A percentile compares a stretch with the other conserved stretches of the same genome.
phyloP scores from a whole-genome alignment of 2,797 vertebrate species.

The Tamandua tetradactyla region DNA sequence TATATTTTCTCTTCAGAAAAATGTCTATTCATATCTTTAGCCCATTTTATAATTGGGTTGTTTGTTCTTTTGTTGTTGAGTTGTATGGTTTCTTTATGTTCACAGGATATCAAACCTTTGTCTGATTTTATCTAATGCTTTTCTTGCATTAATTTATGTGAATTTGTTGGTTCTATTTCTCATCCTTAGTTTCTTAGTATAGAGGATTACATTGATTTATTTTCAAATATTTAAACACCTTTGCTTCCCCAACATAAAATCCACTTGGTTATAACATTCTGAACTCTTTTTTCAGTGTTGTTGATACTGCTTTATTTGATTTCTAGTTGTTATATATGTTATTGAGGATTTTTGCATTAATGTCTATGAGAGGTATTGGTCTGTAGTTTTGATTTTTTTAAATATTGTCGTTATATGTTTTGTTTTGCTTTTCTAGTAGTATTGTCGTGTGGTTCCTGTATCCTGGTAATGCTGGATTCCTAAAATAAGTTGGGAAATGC shows the following conservation, averaged over 20 bases:
- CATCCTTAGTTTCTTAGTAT: background rate
- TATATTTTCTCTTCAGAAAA: no score
- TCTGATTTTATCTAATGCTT: background rate
- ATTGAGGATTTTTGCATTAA: background rate
- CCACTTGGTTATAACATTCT: background rate
- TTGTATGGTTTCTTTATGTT: no score
- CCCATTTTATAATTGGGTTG: no score
- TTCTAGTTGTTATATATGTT: background rate
- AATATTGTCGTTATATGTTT: no score
- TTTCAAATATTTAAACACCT: constrained; percentile 12
- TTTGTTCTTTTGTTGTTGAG: no score
- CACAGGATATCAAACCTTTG: no score
- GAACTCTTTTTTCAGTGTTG: no score
- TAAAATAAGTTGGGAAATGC: background rate
- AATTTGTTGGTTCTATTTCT: background rate
- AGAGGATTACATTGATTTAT: constrained; percentile 12
- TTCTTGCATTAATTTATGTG: background rate
- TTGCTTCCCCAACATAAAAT: background rate
- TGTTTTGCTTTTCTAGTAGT: background rate
- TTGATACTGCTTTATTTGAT: background rate
- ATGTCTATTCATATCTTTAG: no score
- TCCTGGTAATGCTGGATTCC: background rate
- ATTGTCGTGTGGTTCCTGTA: background rate
- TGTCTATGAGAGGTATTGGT: no score
- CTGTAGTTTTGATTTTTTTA: no score